Evolutionary conservation across 2,888 invertebrate genomes (phyloP).

Genomic region (Horisme vitalbata): DNA sequence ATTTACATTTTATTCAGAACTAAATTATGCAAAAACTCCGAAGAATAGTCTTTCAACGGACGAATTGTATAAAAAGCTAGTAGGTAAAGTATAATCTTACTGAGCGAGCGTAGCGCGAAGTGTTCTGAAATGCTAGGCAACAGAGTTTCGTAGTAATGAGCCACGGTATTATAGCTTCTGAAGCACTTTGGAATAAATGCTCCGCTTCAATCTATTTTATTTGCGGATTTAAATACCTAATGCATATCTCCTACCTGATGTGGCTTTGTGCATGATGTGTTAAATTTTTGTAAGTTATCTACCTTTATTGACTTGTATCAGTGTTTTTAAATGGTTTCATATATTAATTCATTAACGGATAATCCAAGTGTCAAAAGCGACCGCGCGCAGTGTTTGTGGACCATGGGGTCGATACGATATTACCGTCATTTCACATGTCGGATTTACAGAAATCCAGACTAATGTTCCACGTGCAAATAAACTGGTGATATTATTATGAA

Average conservation of each 20-base stretch:
- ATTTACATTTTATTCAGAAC: neutral
- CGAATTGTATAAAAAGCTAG: neutral
- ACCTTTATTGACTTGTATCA: too few relatives aligned
- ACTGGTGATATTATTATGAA: slow-evolving; percentile 35
- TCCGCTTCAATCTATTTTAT: neutral
- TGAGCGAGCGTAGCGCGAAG: slow-evolving; percentile 23
- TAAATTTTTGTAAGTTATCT: too few relatives aligned
- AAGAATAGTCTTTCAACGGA: slow-evolving; percentile 4
- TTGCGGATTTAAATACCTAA: neutral
- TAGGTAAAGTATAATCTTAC: slow-evolving; percentile 5
- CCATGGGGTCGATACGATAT: slow-evolving; percentile 57
- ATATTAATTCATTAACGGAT: slow-evolving; percentile 1
- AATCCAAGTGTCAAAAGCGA: slow-evolving; percentile 38
- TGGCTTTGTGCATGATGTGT: too few relatives aligned
- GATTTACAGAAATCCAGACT: slow-evolving; percentile 59
- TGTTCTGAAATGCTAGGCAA: slow-evolving; percentile 30
- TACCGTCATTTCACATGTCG: slow-evolving; percentile 67
- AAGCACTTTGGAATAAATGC: slow-evolving; percentile 13
- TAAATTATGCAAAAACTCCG: neutral
- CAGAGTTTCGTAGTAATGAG: slow-evolving; percentile 27
- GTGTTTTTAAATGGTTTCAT: neutral
- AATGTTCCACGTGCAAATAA: slow-evolving; percentile 55
- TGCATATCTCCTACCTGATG: neutral
- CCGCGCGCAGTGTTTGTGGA: slow-evolving; percentile 16
- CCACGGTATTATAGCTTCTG: slow-evolving; percentile 22